phyloP scores from a whole-genome alignment of 2,888 invertebrate genomes.

The Sussaba pulchella region DNA sequence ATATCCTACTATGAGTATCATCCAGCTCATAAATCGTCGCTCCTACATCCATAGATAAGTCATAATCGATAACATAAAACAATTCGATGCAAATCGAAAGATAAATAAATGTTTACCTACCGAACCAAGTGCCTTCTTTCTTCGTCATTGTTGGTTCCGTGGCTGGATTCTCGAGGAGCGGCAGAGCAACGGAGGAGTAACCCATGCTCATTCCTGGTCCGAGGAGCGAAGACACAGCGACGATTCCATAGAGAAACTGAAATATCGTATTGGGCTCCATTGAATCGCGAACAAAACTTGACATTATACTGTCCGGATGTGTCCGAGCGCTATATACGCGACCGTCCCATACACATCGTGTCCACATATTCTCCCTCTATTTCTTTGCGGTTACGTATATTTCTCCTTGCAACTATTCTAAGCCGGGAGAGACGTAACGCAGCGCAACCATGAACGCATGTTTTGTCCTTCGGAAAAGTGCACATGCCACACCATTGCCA shows the following conservation, averaged over 20 bases:
- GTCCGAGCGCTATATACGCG: not conserved
- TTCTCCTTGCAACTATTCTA: slow-evolving; percentile 3
- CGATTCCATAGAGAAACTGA: slow-evolving; percentile 66
- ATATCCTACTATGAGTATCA: too few relatives aligned
- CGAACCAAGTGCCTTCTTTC: slow-evolving; percentile 85
- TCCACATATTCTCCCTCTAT: slow-evolving; percentile 34
- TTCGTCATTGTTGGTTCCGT: slow-evolving; percentile 74
- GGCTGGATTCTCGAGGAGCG: slow-evolving; percentile 74
- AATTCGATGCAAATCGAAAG: not conserved
- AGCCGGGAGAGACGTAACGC: slow-evolving; percentile 29
- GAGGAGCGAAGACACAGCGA: slow-evolving; percentile 64
- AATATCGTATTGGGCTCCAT: slow-evolving; percentile 55
- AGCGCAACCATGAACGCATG: slow-evolving; percentile 38
- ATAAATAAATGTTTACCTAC: slow-evolving; percentile 77
- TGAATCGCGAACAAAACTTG: slow-evolving; percentile 30
- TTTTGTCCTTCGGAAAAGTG: slow-evolving; percentile 50
- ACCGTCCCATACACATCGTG: not conserved
- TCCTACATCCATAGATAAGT: too few relatives aligned
- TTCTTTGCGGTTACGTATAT: slow-evolving; percentile 46
- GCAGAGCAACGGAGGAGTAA: slow-evolving; percentile 79
- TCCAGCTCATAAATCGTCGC: too few relatives aligned
- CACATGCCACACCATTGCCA: slow-evolving; percentile 9
- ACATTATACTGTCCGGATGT: slow-evolving; percentile 8
- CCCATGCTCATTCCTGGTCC: slow-evolving; percentile 75
- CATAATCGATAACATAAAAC: too few relatives aligned